Evolutionary conservation across 2,113 vertebrate genomes (phyloP), one percentile per base, ranked within the genome.

Genomic region (Heterochromis multidens): DNA sequence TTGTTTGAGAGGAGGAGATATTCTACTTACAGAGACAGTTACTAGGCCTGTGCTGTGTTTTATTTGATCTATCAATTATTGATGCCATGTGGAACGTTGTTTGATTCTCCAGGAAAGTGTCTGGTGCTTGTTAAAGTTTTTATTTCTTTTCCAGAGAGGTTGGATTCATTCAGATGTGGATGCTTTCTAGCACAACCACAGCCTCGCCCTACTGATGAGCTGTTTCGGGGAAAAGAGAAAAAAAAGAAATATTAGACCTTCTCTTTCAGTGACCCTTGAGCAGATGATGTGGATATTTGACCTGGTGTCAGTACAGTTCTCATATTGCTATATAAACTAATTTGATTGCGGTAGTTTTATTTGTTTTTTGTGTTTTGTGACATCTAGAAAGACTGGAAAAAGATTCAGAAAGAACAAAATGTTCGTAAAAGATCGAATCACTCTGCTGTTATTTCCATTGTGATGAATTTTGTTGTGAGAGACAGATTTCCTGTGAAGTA

Each of bases 121-220:
- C 81, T 90, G 79, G 23, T 7, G 16, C 79, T 87, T 77, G 83
- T 88, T 74, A 86, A 79, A 87, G 10, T 33, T 59, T 76, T 81
- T 58, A 74, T 85, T 70, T 86, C 21, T 82, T 65, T 80, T 16
- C 60, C 54, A 63, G 40, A 85, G 79, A 46, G 19, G 54, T 58
- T 58, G 59, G 31, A 7, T 14, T 77, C 14, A 9, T 72, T 80
- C 54, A 49, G 35, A 35, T 4, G 13, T 27, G 78, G 60, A 19
- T 27, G 31, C 10, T 54, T 60, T 77, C 54, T 77, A n/a, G 13
- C 9, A 12, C 19, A n/a, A 37, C 57, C 46, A 59, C 29, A 58
- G 27, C 25, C 57, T 40, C 27, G 31, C 46, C 29, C 49, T 29
- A 54, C 52, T 57, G 29, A 77, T 79, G 82, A 80, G 77, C 23